Percentiles rank a stretch among this genome's conserved stretches.
These are phyloP conservation scores for Oligia latruncula DNA, from an alignment of 2,888 invertebrate species.

Conservation along the genomic window DNA sequence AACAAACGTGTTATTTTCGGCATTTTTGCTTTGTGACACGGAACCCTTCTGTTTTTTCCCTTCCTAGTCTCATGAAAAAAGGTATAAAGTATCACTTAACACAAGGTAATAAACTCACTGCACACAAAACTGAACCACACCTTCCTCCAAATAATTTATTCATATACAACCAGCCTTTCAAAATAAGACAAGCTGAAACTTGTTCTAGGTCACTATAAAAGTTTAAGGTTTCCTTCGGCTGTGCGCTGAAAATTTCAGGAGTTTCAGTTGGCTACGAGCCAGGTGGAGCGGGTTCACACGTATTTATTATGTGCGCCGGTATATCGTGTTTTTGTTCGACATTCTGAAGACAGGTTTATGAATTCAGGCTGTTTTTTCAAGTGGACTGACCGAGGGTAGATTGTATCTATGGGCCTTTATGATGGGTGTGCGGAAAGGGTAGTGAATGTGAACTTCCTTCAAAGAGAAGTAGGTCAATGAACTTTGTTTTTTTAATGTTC, in stretches of 20 bases:
- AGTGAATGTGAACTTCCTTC: slow-evolving; percentile 7
- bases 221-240: slow-evolving; percentile 67
- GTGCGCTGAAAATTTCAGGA: slow-evolving; percentile 75
- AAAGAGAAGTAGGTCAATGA: slow-evolving; percentile 11
- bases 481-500: neutral
- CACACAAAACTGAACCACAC: slow-evolving; percentile 29
- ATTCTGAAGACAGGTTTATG: slow-evolving; percentile 53
- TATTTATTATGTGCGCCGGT: slow-evolving; percentile 61
- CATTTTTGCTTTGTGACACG: too few relatives aligned
- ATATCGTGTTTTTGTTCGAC: slow-evolving; percentile 52
- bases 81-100: neutral
- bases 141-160: slow-evolving; percentile 49
- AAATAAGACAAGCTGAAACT: slow-evolving; percentile 61
- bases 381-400: slow-evolving; percentile 33
- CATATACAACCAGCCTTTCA: slow-evolving; percentile 43
- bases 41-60: neutral
- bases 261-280: slow-evolving; percentile 73
- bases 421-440: neutral
- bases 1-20: too few relatives aligned
- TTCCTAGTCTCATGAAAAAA: neutral
- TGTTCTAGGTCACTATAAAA: slow-evolving; percentile 74
- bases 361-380: slow-evolving; percentile 50
- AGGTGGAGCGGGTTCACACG: slow-evolving; percentile 57
- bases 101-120: slow-evolving; percentile 9
- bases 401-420: slow-evolving; percentile 37